Evolutionary conservation across 2,888 invertebrate genomes (phyloP).

Genomic region (Calameuta pallipes): DNA sequence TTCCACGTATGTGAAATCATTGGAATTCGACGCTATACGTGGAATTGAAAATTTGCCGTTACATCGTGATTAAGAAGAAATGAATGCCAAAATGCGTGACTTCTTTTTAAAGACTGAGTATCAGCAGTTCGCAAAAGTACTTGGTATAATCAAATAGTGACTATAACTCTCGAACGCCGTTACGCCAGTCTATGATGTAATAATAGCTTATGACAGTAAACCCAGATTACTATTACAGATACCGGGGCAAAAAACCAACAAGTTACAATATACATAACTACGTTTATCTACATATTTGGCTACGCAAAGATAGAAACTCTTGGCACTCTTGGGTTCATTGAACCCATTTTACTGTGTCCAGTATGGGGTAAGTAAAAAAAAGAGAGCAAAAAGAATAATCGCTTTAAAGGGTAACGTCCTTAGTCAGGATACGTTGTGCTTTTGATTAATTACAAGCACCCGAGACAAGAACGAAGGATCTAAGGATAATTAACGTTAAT

Average conservation of each 20-base stretch:
- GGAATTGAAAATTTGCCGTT: neutral
- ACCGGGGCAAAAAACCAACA: conserved; percentile 29
- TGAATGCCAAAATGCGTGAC: neutral
- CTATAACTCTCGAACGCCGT: conserved; percentile 1
- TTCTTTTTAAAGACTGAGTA: neutral
- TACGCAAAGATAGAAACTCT: neutral
- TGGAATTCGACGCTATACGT: neutral
- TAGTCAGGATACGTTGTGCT: neutral
- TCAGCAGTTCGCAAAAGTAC: neutral
- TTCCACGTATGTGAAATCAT: neutral
- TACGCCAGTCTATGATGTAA: conserved; percentile 35
- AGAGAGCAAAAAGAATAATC: neutral
- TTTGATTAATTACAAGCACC: neutral
- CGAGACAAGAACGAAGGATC: neutral
- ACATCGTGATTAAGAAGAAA: neutral
- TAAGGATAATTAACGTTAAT: neutral
- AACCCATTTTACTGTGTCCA: neutral
- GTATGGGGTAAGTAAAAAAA: neutral
- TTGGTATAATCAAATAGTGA: neutral
- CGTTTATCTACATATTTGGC: neutral
- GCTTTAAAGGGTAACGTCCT: neutral
- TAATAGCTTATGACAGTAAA: conserved; percentile 38
- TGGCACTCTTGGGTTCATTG: neutral
- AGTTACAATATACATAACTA: neutral
- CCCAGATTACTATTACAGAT: conserved; percentile 43